These are phyloP conservation scores for Zaprionus ghesquierei DNA, from an alignment of 1,140 invertebrate species.

Conservation along the genomic window DNA sequence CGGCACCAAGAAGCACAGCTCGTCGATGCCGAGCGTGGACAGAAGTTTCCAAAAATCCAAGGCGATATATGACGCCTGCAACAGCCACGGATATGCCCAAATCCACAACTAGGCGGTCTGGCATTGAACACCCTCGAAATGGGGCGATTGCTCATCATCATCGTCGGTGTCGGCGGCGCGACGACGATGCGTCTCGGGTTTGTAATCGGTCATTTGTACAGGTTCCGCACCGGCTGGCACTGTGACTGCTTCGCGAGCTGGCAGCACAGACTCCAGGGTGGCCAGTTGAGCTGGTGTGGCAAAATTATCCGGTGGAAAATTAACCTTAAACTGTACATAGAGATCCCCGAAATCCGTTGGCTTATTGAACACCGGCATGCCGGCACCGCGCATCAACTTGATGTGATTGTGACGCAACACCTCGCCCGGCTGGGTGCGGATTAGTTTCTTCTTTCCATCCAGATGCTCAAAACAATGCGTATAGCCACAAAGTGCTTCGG, in stretches of 20 bases:
- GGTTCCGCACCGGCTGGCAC: slow-evolving; percentile 92
- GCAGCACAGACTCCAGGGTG: slow-evolving; percentile 88
- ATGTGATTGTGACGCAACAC: slow-evolving; percentile 91
- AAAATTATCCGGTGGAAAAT: slow-evolving; percentile 93
- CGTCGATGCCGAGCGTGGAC: slow-evolving; percentile 52
- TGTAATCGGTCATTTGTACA: slow-evolving; percentile 91
- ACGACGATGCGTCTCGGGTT: slow-evolving; percentile 84
- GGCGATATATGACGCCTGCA: slow-evolving; percentile 55
- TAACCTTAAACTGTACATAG: slow-evolving; percentile 93
- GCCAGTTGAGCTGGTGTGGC: slow-evolving; percentile 87
- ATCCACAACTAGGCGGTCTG: slow-evolving; percentile 71
- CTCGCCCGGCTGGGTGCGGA: slow-evolving; percentile 88
- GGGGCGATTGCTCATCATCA: slow-evolving; percentile 60
- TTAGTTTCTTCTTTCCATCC: slow-evolving; percentile 90
- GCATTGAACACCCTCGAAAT: slow-evolving; percentile 73
- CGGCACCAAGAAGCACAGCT: slow-evolving; percentile 68
- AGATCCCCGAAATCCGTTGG: slow-evolving; percentile 93
- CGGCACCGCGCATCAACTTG: slow-evolving; percentile 92
- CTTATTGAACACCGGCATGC: slow-evolving; percentile 94
- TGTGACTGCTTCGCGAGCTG: slow-evolving; percentile 86
- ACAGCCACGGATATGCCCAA: slow-evolving; percentile 58
- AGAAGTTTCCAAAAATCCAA: slow-evolving; percentile 52
- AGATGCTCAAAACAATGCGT: slow-evolving; percentile 91
- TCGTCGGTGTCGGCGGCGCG: slow-evolving; percentile 51
- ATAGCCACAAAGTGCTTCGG: slow-evolving; percentile 96